Evolutionary conservation across 2,888 invertebrate genomes (phyloP), one percentile per base, ranked within the genome.

Genomic region (Drosophila anceps): DNA sequence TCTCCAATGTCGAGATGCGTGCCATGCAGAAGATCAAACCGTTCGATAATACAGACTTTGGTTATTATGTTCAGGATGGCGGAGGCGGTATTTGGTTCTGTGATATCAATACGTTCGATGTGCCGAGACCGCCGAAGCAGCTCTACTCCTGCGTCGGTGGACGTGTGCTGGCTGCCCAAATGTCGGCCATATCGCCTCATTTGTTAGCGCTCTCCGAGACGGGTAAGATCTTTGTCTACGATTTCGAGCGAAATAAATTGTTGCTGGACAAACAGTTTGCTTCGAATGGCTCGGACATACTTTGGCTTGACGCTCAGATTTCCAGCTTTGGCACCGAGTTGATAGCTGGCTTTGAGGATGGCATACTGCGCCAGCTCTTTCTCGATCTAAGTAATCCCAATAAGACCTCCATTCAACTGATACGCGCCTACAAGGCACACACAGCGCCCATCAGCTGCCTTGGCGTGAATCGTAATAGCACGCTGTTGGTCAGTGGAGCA

Each of bases 11-110:
- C 29, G 92, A 93, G 58, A 81, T 92, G 20, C 88, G 92, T 1
- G 86, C 89, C 64, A 76, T 93, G 74, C 82, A 92, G 35, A 92
- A 92, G 72, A 84, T 91, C 0, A 75, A 88, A 7, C 84, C 89
- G 0, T 93, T 93, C 65, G 93, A 94, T 71, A 93, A 93, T n/a
- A 90, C 91, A 71, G 93, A 92, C 70, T 91, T 79, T 48, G 79
- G 84, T 54, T 96, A 96, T 95, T 97, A 96, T 92, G 96, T 96
- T 20, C 98, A 98, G 97, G 98, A 98, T 93, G 97, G 96, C 2
- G 96, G 96, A 75, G 98, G 98, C 13, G 97, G 97, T 1, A 94
- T 98, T 54, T 97, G 96, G 96, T 91, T 94, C 41, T 94, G 96
- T 48, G 96, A 96, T 84, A 92, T 97, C 6, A 94, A 95, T 20